Evolutionary conservation across 2,888 invertebrate genomes (phyloP), one percentile per base, ranked within the genome.

Genomic region (Fissipunctia ypsillon): DNA sequence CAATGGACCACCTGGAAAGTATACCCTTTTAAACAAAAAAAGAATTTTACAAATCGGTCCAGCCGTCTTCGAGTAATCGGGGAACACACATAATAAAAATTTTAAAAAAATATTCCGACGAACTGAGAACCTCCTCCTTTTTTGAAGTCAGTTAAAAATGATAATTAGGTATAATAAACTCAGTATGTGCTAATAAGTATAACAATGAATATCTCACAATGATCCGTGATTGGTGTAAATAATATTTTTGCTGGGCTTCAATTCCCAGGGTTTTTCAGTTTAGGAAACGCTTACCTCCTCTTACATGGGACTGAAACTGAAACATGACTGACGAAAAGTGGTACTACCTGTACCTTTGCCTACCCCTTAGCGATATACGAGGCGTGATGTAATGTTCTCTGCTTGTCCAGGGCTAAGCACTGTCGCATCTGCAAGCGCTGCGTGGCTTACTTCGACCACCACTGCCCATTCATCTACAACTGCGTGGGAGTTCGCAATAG

Each of bases 401-500:
- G 35, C 12, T 43, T 43, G 10, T 52, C 31, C 91, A 96, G 96
- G 83, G 98, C 99, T 10, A 99, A 99, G 92, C 99, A 99, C 92
- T 99, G 99, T 89, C 97, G 99, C 65, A 97, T 99, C 69, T 99
- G 99, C 95, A 99, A 99, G 91, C 97, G 98, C 73, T 98, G 98
- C 90, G 98, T 98, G 4, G 97, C 97, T 1, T 98, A 99, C 92
- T 99, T 99, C 90, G 99, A 99, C 92, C 99, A 99, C 94, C 99
- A 99, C 92, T 99, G 99, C 91, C 99, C 99, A 0, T 99, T 99
- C 91, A 99, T 99, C 87, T 98, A 99, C 94, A 99, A 99, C 92
- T 99, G 99, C 92, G 98, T 99, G 28, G 99, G 99, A 1, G 96
- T 99, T 54, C 97, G 98, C 77, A 99, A 99, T 94, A 97, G 99